Conservation (phyloP, 2,888 invertebrate genomes). For the Nipponacmea schrenckii region DNA sequence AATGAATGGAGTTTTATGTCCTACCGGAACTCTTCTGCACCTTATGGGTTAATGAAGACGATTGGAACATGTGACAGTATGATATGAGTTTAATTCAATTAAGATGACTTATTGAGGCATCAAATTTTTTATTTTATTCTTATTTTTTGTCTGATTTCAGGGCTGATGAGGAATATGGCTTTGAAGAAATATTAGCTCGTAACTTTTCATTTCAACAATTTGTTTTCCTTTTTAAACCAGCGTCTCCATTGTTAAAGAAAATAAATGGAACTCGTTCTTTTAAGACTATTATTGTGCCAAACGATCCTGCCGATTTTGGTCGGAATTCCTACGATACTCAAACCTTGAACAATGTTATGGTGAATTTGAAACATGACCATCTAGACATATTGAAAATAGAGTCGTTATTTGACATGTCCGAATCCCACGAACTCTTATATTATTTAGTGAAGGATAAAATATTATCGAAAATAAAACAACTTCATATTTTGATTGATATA, state of each 20-base stretch:
- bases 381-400: conserved; percentile 58
- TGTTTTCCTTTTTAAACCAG: conserved; percentile 43
- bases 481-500: conserved; percentile 55
- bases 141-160: conserved; percentile 36
- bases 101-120: too few species aligned
- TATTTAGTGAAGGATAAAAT: conserved; percentile 57
- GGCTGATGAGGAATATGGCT: conserved; percentile 46
- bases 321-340: conserved; percentile 59
- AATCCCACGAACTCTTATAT: conserved; percentile 57
- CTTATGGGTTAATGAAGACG: too few species aligned
- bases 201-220: conserved; percentile 52
- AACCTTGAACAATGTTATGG: conserved; percentile 58
- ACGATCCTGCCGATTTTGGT: conserved; percentile 61
- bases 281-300: conserved; percentile 55
- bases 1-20: too few species aligned
- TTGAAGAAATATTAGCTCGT: conserved; percentile 51
- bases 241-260: conserved; percentile 31
- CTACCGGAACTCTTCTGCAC: too few species aligned
- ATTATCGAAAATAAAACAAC: conserved; percentile 49
- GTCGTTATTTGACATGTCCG: conserved; percentile 36
- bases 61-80: too few species aligned
- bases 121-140: too few species aligned
- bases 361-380: conserved; percentile 38
- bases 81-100: too few species aligned
- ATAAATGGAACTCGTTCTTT: conserved; percentile 42